Percentiles rank a stretch among this genome's conserved stretches.
These are phyloP conservation scores for Phrynocephalus versicolor DNA, from an alignment of 2,113 vertebrate genomes.

Conservation along the genomic window DNA sequence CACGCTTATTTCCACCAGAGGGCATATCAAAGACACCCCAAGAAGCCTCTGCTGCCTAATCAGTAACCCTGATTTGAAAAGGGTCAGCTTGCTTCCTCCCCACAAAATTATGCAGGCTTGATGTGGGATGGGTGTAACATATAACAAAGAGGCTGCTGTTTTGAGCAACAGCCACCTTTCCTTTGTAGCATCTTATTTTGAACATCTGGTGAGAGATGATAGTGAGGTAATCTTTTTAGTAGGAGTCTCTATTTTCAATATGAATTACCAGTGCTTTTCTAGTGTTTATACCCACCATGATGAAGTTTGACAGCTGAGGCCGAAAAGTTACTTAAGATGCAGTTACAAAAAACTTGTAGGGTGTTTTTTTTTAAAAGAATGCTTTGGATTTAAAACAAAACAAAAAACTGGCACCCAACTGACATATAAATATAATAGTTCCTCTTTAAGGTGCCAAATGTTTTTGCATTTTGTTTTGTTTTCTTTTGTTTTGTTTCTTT, in stretches of 20 bases:
- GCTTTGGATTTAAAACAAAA: no score
- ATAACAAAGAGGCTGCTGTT: not conserved
- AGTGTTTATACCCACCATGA: not conserved
- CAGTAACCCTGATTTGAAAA: no score
- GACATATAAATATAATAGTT: no score
- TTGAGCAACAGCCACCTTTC: not conserved
- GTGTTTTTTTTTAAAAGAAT: slow-evolving; percentile 3
- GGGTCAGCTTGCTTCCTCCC: no score
- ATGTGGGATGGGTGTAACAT: not conserved
- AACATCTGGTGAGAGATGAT: not conserved
- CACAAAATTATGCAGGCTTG: not conserved
- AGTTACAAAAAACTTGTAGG: not conserved
- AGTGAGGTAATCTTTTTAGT: not conserved
- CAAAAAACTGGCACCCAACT: no score
- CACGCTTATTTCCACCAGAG: no score
- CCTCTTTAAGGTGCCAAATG: no score
- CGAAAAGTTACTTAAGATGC: not conserved
- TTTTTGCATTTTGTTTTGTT: no score
- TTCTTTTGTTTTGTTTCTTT: not conserved
- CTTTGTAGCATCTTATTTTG: not conserved
- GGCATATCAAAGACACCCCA: no score
- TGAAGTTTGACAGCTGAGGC: not conserved
- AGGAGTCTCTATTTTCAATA: not conserved
- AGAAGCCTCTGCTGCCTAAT: no score
- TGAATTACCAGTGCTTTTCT: not conserved